Conservation (phyloP, 2,888 invertebrate genomes). For the Oscheius sp. region DNA sequence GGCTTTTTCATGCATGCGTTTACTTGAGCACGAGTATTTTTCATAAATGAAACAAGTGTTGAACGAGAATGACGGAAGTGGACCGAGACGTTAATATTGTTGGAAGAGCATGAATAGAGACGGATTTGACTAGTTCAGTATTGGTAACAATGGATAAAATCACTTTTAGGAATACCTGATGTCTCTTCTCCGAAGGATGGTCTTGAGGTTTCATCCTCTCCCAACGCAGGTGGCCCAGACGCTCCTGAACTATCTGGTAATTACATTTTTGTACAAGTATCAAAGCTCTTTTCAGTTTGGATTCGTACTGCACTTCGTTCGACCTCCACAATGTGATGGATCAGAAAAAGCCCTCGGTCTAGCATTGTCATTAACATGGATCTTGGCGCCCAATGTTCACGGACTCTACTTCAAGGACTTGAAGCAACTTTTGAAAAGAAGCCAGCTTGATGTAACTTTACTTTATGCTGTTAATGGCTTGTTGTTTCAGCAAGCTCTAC, state of each 20-base stretch:
- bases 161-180: slow-evolving; percentile 86
- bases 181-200: slow-evolving; percentile 89
- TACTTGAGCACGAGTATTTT: slow-evolving; percentile 8
- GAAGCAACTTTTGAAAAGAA: slow-evolving; percentile 96
- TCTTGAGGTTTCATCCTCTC: slow-evolving; percentile 79
- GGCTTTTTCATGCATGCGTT: slow-evolving; percentile 7
- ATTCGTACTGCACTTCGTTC: slow-evolving; percentile 98
- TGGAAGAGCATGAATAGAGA: slow-evolving; percentile 17
- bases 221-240: slow-evolving; percentile 92
- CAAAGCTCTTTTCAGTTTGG: slow-evolving; percentile 80
- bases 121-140: not conserved
- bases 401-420: slow-evolving; percentile 99
- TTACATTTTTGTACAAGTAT: slow-evolving; percentile 35
- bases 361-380: slow-evolving; percentile 94
- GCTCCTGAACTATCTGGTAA: slow-evolving; percentile 92
- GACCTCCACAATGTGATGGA: slow-evolving; percentile 89
- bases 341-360: slow-evolving; percentile 85
- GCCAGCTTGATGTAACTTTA: slow-evolving; percentile 89
- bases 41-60: slow-evolving; percentile 6
- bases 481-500: slow-evolving; percentile 82
- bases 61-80: slow-evolving; percentile 24
- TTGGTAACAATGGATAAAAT: not conserved
- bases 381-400: slow-evolving; percentile 97
- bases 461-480: not conserved
- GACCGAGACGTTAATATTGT: slow-evolving; percentile 11